Conservation (phyloP, 2,113 vertebrate species). For the Myiopsitta monachus region DNA sequence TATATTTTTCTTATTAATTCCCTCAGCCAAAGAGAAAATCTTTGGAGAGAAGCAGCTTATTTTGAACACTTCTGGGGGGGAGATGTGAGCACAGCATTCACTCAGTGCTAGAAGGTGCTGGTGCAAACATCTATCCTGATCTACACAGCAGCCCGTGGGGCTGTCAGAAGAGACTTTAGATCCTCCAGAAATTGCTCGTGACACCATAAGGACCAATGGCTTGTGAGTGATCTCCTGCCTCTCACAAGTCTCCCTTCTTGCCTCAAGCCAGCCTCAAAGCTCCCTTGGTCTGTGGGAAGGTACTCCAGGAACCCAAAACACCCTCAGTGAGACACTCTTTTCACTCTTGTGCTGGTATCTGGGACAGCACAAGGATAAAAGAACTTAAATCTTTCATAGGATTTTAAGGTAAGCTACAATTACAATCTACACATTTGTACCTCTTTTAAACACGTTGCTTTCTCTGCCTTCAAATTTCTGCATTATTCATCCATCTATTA, state of each 20-base stretch:
- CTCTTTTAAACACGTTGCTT: background rate
- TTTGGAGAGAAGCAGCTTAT: background rate
- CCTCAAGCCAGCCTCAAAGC: background rate
- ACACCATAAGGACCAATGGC: background rate
- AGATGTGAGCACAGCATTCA: background rate
- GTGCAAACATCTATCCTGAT: background rate
- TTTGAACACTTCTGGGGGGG: background rate
- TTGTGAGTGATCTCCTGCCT: background rate
- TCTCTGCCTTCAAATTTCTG: slow-evolving; percentile 18
- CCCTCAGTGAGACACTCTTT: background rate
- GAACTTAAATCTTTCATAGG: background rate
- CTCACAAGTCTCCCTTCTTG: background rate
- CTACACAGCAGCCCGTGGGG: background rate
- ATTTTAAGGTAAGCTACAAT: background rate
- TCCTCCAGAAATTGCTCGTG: background rate
- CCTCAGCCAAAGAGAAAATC: background rate
- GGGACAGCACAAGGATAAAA: background rate
- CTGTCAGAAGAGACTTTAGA: background rate
- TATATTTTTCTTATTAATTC: background rate
- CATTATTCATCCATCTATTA: slow-evolving; percentile 24
- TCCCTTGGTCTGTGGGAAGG: background rate
- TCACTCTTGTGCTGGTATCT: background rate
- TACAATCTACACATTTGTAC: background rate
- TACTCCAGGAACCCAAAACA: background rate
- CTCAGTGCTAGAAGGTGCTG: background rate